Conservation (phyloP, 2,797 vertebrate species). For the Aldrovandia affinis region DNA sequence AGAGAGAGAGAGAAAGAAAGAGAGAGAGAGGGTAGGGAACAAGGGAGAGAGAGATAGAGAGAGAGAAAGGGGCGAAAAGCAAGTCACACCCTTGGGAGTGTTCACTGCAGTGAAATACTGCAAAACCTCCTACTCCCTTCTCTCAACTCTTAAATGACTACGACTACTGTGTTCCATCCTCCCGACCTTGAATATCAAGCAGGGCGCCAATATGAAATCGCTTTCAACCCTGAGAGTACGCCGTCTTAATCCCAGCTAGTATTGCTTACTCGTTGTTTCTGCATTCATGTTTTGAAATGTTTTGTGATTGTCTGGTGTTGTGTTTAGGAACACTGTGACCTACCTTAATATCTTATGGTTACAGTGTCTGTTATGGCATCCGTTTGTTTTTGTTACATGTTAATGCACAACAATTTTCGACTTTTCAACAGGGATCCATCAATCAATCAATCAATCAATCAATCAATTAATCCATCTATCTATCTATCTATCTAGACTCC, state of each 20-base stretch:
- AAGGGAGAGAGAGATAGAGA: conserved; percentile 37
- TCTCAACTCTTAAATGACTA: too few species aligned
- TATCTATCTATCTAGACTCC: not conserved
- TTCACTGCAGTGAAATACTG: not conserved
- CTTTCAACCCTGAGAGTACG: too few species aligned
- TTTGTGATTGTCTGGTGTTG: not conserved
- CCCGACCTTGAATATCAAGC: too few species aligned
- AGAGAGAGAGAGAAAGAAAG: too few species aligned
- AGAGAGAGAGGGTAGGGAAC: too few species aligned
- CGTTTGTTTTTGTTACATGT: not conserved
- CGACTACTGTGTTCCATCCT: too few species aligned
- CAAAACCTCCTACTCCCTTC: too few species aligned
- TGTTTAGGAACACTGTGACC: not conserved
- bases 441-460: too few species aligned
- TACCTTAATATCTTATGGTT: not conserved
- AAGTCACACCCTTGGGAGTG: not conserved
- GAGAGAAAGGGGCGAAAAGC: not conserved
- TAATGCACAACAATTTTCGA: too few species aligned
- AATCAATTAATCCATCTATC: too few species aligned
- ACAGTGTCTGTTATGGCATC: not conserved
- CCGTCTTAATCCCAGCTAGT: not conserved
- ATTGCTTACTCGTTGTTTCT: not conserved
- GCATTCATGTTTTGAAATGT: not conserved
- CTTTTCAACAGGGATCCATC: too few species aligned
- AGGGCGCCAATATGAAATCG: too few species aligned